Evolutionary conservation across 2,113 vertebrate genomes (phyloP).

Genomic region (Amblyornis subalaris): DNA sequence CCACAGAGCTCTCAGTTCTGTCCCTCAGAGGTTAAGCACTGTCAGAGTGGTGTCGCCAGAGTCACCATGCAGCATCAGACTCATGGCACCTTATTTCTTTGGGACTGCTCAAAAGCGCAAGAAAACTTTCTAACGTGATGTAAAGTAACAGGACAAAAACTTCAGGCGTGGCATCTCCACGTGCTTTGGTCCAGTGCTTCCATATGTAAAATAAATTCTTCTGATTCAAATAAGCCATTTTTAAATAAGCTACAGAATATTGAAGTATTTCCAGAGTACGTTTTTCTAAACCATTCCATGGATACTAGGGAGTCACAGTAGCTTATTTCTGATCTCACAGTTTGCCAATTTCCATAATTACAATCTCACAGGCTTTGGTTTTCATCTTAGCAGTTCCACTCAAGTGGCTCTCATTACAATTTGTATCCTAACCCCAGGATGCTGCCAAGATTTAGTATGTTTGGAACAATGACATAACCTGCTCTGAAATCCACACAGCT

Average conservation of each 20-base stretch:
- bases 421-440: background rate
- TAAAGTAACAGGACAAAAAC: background rate
- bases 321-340: constrained; percentile 8
- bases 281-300: background rate
- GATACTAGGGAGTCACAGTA: background rate
- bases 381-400: background rate
- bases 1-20: background rate
- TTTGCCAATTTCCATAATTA: constrained; percentile 5
- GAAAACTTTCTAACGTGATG: background rate
- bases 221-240: background rate
- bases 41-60: background rate
- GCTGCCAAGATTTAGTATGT: background rate
- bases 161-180: background rate
- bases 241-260: background rate
- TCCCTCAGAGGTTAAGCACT: background rate
- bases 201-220: background rate
- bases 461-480: background rate
- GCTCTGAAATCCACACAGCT: background rate
- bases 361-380: constrained; percentile 3
- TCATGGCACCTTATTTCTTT: background rate
- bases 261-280: background rate
- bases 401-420: background rate
- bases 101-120: background rate
- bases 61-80: background rate
- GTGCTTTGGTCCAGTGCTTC: background rate